Conservation (phyloP, 1,140 invertebrate genomes). For the Mycetomoellerius zeteki region DNA sequence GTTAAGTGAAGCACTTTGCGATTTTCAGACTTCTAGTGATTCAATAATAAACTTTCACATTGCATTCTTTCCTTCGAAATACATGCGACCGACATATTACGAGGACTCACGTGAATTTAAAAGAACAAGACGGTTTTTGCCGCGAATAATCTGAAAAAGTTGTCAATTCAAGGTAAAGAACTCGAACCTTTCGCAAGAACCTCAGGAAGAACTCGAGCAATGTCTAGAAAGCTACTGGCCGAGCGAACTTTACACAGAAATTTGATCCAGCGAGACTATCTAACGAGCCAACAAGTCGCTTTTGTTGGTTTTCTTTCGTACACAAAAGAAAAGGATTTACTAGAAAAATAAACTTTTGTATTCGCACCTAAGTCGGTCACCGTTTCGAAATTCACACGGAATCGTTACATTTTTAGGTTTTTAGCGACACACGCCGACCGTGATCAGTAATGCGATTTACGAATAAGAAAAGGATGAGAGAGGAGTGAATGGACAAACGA, state of each 20-base stretch:
- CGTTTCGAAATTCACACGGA: constrained; percentile 26
- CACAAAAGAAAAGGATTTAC: constrained; percentile 51
- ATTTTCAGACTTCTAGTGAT: constrained; percentile 30
- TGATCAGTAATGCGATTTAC: constrained; percentile 12
- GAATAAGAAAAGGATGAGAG: not conserved
- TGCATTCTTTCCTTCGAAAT: constrained; percentile 5
- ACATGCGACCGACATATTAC: constrained; percentile 32
- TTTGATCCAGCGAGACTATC: constrained; percentile 47
- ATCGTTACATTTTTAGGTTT: constrained; percentile 59
- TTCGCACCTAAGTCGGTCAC: not conserved
- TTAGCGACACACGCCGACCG: not conserved
- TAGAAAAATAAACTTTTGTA: not conserved
- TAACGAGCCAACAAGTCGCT: constrained; percentile 25
- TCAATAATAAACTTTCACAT: constrained; percentile 52
- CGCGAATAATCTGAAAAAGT: constrained; percentile 39
- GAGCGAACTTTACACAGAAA: constrained; percentile 38
- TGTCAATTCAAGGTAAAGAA: constrained; percentile 26
- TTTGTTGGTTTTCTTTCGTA: constrained; percentile 53
- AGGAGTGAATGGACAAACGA: not conserved
- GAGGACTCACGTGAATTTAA: constrained; percentile 33
- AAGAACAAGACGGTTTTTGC: constrained; percentile 44
- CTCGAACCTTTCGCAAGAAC: constrained; percentile 30
- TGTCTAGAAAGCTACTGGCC: constrained; percentile 30
- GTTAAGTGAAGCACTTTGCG: not conserved
- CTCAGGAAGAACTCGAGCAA: constrained; percentile 22